Conservation (phyloP, 1,140 invertebrate species). For the Ceratosolen solmsi region DNA sequence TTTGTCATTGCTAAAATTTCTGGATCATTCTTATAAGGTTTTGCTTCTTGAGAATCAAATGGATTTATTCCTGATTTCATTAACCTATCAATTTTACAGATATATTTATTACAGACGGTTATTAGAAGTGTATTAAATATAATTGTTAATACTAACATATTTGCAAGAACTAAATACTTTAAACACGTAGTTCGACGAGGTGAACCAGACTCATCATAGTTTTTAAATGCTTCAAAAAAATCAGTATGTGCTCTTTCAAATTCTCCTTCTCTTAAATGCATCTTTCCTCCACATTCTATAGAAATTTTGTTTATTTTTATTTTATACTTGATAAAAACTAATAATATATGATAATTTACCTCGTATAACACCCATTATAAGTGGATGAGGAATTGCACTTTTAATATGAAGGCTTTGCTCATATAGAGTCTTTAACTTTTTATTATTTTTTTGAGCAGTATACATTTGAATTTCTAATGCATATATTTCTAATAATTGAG, state of each 20-base stretch:
- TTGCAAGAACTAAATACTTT: conserved; percentile 98
- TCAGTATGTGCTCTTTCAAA: conserved; percentile 99
- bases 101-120: conserved; percentile 17
- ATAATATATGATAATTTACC: conserved; percentile 74
- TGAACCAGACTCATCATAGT: conserved; percentile 99
- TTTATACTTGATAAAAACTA: background rate
- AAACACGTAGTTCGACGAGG: conserved; percentile 96
- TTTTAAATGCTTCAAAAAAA: conserved; percentile 99
- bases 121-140: conserved; percentile 29
- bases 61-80: conserved; percentile 99
- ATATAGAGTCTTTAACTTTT: conserved; percentile 97
- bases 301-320: conserved; percentile 36
- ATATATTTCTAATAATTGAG: conserved; percentile 98
- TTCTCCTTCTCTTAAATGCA: conserved; percentile 98
- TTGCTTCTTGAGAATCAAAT: conserved; percentile 99
- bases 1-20: conserved; percentile 99
- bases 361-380: conserved; percentile 99
- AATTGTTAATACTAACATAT: conserved; percentile 82
- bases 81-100: conserved; percentile 78
- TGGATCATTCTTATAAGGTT: conserved; percentile 99
- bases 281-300: conserved; percentile 98
- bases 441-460: conserved; percentile 99
- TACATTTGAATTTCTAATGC: conserved; percentile 99
- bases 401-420: conserved; percentile 99
- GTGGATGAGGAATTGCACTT: conserved; percentile 98